These are phyloP conservation scores for Samia ricini DNA, from an alignment of 1,140 invertebrate species.

Conservation along the genomic window DNA sequence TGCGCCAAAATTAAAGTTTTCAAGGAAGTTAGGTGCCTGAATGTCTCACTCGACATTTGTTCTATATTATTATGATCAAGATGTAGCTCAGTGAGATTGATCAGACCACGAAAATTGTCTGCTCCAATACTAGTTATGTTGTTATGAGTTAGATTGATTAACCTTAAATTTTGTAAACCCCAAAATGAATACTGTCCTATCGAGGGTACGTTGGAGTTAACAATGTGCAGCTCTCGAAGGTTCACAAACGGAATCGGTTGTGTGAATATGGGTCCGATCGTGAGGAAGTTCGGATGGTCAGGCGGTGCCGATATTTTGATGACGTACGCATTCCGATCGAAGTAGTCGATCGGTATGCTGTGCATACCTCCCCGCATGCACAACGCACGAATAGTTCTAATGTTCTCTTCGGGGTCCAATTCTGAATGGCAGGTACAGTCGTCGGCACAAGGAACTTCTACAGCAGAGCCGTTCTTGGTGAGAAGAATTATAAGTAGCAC, in stretches of 20 bases:
- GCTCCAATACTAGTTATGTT: constrained; percentile 87
- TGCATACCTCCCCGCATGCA: constrained; percentile 81
- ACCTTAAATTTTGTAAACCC: constrained; percentile 82
- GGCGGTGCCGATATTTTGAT: constrained; percentile 84
- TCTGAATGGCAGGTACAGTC: constrained; percentile 46
- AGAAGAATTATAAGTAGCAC: background rate
- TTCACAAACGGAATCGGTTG: constrained; percentile 78
- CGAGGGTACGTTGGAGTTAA: constrained; percentile 86
- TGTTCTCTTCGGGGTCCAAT: constrained; percentile 33
- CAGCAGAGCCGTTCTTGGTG: constrained; percentile 24
- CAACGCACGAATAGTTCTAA: constrained; percentile 28
- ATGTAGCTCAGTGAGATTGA: constrained; percentile 88
- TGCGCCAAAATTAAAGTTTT: constrained; percentile 82
- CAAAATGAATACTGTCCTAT: constrained; percentile 89
- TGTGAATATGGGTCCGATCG: constrained; percentile 86
- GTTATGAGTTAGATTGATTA: constrained; percentile 86
- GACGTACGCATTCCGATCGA: constrained; percentile 82
- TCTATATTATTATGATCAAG: constrained; percentile 89
- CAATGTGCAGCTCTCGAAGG: constrained; percentile 86
- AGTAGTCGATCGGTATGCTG: constrained; percentile 78
- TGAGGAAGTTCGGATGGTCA: constrained; percentile 81
- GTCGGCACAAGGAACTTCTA: constrained; percentile 46
- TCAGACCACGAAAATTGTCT: constrained; percentile 88
- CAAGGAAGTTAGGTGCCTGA: constrained; percentile 83
- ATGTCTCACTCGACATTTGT: constrained; percentile 86